Evolutionary conservation across 1,140 invertebrate genomes (phyloP).

Genomic region (Oreohelix idahoensis): DNA sequence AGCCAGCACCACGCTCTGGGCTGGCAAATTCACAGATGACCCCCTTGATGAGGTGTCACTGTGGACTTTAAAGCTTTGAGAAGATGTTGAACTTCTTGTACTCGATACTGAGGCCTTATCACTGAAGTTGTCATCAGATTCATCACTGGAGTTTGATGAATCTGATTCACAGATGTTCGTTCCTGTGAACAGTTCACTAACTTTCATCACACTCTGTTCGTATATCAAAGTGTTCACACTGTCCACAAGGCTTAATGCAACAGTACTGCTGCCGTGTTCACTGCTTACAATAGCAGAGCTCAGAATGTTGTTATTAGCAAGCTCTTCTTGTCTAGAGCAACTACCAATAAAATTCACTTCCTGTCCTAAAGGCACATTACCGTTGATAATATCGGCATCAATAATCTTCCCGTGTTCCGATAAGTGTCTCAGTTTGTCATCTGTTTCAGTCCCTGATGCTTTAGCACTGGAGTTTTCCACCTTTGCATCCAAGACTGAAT

Average conservation of each 20-base stretch:
- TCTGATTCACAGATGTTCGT: not conserved
- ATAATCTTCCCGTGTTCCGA: not conserved
- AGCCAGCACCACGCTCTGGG: not conserved
- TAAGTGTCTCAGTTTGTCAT: not conserved
- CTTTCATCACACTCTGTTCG: not conserved
- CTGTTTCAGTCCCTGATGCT: not conserved
- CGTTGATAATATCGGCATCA: not conserved
- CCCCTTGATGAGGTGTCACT: not conserved
- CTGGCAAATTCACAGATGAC: not conserved
- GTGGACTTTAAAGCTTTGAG: not conserved
- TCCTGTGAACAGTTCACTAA: not conserved
- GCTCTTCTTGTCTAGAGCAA: not conserved
- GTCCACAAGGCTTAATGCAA: not conserved
- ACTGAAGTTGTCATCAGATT: not conserved
- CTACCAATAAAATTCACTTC: not conserved
- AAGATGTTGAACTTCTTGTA: not conserved
- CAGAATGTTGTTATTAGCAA: not conserved
- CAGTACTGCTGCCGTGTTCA: not conserved
- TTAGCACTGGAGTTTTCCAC: constrained; percentile 45
- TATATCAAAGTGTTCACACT: not conserved
- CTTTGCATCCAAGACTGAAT: constrained; percentile 52
- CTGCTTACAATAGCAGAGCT: not conserved
- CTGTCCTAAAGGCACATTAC: not conserved
- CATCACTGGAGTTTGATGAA: not conserved
- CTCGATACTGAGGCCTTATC: not conserved